Evolutionary conservation across 2,888 invertebrate genomes (phyloP).

Genomic region (Keiferia lycopersicella): DNA sequence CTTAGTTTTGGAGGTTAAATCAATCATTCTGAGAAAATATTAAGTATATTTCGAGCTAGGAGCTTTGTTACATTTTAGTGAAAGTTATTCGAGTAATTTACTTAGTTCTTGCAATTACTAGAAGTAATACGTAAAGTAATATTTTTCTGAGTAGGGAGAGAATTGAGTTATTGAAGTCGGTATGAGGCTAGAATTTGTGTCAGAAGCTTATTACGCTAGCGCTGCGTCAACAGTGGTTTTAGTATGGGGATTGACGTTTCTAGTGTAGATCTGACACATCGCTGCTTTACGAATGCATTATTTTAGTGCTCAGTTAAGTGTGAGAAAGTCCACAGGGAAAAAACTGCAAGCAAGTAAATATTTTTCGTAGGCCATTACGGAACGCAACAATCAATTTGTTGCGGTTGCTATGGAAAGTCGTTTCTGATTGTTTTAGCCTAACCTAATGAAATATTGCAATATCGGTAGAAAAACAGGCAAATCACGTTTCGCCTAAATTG

Average conservation of each 20-base stretch:
- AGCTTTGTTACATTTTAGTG: background rate
- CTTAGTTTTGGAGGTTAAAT: background rate
- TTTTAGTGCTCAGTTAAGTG: too few relatives aligned
- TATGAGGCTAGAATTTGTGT: too few relatives aligned
- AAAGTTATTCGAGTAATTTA: background rate
- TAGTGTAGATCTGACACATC: too few relatives aligned
- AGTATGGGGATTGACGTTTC: too few relatives aligned
- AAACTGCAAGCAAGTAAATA: background rate
- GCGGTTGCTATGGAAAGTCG: conserved; percentile 31
- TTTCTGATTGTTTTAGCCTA: conserved; percentile 28
- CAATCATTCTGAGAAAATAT: background rate
- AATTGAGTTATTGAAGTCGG: too few relatives aligned
- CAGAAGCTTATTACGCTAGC: too few relatives aligned
- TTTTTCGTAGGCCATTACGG: background rate
- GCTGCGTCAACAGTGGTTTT: too few relatives aligned
- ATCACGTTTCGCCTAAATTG: background rate
- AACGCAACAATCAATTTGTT: conserved; percentile 37
- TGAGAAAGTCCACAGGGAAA: background rate
- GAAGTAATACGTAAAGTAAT: background rate
- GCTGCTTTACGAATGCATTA: too few relatives aligned
- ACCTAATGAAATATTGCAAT: conserved; percentile 31
- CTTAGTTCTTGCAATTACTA: background rate
- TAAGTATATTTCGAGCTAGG: background rate
- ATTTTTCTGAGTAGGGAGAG: too few relatives aligned
- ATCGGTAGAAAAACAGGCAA: background rate